phyloP scores from a whole-genome alignment of 2,113 vertebrate genomes.

The Todiramphus chloris region DNA sequence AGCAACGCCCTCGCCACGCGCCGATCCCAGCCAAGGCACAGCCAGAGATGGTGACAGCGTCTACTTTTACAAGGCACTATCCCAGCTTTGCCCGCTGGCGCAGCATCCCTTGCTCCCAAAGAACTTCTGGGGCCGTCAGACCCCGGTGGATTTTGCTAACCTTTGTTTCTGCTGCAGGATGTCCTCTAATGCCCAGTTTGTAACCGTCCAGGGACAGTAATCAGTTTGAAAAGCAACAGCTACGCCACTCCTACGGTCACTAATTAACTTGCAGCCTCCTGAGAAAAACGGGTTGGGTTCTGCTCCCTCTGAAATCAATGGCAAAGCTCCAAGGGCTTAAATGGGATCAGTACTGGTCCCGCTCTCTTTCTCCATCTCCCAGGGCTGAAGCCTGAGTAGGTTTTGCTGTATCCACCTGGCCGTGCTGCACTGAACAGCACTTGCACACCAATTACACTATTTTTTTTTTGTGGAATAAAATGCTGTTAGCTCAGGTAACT shows the following conservation, averaged over 20 bases:
- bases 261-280: background rate
- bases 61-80: constrained; percentile 15
- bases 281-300: background rate
- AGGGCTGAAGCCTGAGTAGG: background rate
- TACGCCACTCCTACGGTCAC: background rate
- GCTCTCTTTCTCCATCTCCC: background rate
- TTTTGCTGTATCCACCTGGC: background rate
- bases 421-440: background rate
- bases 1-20: background rate
- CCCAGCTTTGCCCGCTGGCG: background rate
- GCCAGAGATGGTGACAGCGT: background rate
- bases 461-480: background rate
- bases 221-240: background rate
- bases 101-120: background rate
- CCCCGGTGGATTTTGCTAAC: background rate
- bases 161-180: background rate
- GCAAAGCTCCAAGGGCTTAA: background rate
- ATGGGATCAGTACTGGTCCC: background rate
- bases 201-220: background rate
- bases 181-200: background rate
- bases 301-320: background rate
- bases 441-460: background rate
- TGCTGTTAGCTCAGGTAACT: background rate
- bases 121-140: background rate
- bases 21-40: background rate